Conservation (phyloP, 1,140 invertebrate genomes). For the Condylostylus longicornis region DNA sequence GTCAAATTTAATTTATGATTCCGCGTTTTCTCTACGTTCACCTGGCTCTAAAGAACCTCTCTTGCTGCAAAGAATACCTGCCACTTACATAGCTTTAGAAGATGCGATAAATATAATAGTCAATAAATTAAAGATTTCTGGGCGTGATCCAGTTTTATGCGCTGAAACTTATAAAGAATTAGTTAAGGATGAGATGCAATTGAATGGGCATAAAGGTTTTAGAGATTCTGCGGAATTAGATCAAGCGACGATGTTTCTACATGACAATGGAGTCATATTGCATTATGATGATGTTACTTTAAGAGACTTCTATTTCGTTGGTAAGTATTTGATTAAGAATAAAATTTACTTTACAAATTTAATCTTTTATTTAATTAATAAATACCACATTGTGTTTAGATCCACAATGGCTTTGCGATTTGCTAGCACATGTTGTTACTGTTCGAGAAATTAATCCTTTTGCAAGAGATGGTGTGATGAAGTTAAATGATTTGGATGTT, state of each 20-base stretch:
- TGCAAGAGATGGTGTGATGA: slow-evolving; percentile 84
- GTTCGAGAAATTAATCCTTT: slow-evolving; percentile 94
- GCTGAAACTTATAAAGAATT: slow-evolving; percentile 68
- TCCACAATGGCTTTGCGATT: slow-evolving; percentile 97
- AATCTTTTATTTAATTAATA: too few relatives aligned
- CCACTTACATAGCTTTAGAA: slow-evolving; percentile 86
- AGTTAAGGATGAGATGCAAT: slow-evolving; percentile 53
- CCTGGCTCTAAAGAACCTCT: slow-evolving; percentile 81
- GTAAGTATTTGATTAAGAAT: too few relatives aligned
- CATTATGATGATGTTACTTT: slow-evolving; percentile 95
- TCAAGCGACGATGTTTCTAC: slow-evolving; percentile 89
- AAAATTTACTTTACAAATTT: too few relatives aligned
- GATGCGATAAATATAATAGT: slow-evolving; percentile 75
- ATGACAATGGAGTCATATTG: slow-evolving; percentile 94
- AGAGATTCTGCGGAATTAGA: slow-evolving; percentile 80
- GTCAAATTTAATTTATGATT: slow-evolving; percentile 86
- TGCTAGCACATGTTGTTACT: slow-evolving; percentile 90
- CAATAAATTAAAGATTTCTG: slow-evolving; percentile 45
- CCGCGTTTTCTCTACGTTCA: slow-evolving; percentile 78
- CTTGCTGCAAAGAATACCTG: slow-evolving; percentile 87
- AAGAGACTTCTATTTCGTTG: slow-evolving; percentile 67
- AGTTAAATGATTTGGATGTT: slow-evolving; percentile 85
- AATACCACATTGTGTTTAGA: too few relatives aligned
- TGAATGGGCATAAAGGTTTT: slow-evolving; percentile 35
- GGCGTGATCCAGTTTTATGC: slow-evolving; percentile 74